A percentile compares a stretch with the other conserved stretches of the same genome.
Conservation (phyloP, 2,888 invertebrate species). For the Axea sp. region DNA sequence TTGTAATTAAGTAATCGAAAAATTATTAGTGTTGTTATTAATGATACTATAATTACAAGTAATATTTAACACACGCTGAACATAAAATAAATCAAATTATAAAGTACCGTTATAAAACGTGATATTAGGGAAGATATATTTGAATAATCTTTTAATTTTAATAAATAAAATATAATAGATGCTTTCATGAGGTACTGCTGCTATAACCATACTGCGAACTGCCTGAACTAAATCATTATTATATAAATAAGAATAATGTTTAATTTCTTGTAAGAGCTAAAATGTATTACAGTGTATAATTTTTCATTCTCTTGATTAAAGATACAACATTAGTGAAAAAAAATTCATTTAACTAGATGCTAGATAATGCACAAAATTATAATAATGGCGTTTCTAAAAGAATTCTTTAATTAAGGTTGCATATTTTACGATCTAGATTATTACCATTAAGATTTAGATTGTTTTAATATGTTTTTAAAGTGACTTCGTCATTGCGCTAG, state of each 20-base stretch:
- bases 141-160: too few relatives aligned
- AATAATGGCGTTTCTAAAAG: conserved; percentile 38
- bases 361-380: conserved; percentile 41
- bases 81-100: too few relatives aligned
- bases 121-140: too few relatives aligned
- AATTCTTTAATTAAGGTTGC: conserved; percentile 55
- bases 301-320: conserved; percentile 38
- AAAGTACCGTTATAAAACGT: too few relatives aligned
- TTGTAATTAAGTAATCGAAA: too few relatives aligned
- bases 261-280: conserved; percentile 15
- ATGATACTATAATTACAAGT: too few relatives aligned
- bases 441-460: conserved; percentile 55
- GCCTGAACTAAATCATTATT: conserved; percentile 19
- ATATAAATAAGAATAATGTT: conserved; percentile 15
- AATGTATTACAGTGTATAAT: conserved; percentile 28
- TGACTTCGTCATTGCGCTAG: conserved; percentile 44
- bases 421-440: conserved; percentile 54
- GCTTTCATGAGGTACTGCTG: neutral
- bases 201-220: neutral
- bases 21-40: too few relatives aligned
- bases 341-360: conserved; percentile 40
- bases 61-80: too few relatives aligned
- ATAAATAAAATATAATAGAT: neutral
- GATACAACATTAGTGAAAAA: conserved; percentile 38
- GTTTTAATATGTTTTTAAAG: conserved; percentile 51